phyloP scores from a whole-genome alignment of 2,797 vertebrate species.

The Rachycentron canadum region DNA sequence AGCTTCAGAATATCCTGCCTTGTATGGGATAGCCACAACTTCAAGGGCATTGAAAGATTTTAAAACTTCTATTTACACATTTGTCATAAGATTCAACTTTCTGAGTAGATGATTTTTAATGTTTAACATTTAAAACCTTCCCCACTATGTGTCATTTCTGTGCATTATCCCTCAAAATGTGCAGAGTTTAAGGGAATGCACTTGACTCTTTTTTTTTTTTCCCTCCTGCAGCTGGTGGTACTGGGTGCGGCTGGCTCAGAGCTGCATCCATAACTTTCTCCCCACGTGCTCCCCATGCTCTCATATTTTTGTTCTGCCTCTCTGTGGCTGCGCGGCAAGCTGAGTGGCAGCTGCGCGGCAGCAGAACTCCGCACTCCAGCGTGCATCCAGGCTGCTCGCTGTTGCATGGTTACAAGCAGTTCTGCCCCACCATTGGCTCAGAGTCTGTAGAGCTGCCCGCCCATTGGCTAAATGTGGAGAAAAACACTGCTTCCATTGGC shows the following conservation, averaged over 20 bases:
- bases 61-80: not conserved
- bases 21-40: slow-evolving; percentile 14
- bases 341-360: slow-evolving; percentile 65
- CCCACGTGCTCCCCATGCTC: slow-evolving; percentile 84
- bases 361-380: slow-evolving; percentile 61
- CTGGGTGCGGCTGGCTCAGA: slow-evolving; percentile 76
- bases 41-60: not conserved
- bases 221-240: slow-evolving; percentile 41
- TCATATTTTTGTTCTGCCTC: slow-evolving; percentile 74
- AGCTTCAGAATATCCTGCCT: slow-evolving; percentile 7
- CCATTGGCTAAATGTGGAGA: slow-evolving; percentile 71
- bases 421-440: slow-evolving; percentile 74
- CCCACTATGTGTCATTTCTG: not conserved
- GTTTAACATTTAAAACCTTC: not conserved
- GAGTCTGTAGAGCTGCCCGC: slow-evolving; percentile 36
- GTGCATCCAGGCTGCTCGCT: slow-evolving; percentile 71
- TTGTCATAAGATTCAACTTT: not conserved
- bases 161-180: not conserved
- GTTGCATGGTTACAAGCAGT: slow-evolving; percentile 88
- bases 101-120: not conserved
- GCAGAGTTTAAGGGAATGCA: slow-evolving; percentile 18
- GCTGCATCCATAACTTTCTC: slow-evolving; percentile 81
- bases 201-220: not conserved
- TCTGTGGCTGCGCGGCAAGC: slow-evolving; percentile 48
- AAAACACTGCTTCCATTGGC: slow-evolving; percentile 75